Evolutionary conservation across 2,113 vertebrate genomes (phyloP).

Genomic region (Misgurnus anguillicaudatus): DNA sequence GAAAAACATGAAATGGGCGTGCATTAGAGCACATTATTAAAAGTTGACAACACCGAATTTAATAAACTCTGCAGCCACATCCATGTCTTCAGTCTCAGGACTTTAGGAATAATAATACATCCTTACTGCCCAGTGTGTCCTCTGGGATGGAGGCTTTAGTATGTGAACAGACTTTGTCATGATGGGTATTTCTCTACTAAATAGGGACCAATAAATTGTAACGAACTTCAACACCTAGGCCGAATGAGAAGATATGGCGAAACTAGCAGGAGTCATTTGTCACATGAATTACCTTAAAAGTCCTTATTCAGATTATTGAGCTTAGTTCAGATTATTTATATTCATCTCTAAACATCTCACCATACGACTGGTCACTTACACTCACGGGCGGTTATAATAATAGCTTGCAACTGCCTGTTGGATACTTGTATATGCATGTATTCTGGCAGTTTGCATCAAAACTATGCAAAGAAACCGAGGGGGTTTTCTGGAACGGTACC

Average conservation of each 20-base stretch:
- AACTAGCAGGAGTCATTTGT: neutral
- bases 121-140: neutral
- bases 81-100: conserved; percentile 18
- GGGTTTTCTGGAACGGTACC: conserved; percentile 57
- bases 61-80: neutral
- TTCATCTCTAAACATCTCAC: neutral
- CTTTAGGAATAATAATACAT: conserved; percentile 14
- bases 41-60: conserved; percentile 35
- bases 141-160: conserved; percentile 21
- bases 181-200: conserved; percentile 11
- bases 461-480: conserved; percentile 28
- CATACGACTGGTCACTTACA: conserved; percentile 12
- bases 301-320: neutral
- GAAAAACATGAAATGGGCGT: conserved; percentile 40
- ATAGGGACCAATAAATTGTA: conserved; percentile 10
- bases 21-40: conserved; percentile 41
- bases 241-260: neutral
- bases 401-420: neutral
- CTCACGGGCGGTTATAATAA: conserved; percentile 11
- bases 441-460: conserved; percentile 22
- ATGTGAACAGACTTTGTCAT: neutral
- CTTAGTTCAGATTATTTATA: too few relatives aligned
- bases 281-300: neutral
- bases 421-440: conserved; percentile 7
- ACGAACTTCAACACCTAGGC: conserved; percentile 25